Percentiles rank a stretch among this genome's conserved stretches.
These are phyloP conservation scores for Strigamia crassipes DNA, from an alignment of 2,888 invertebrate genomes.

Conservation along the genomic window DNA sequence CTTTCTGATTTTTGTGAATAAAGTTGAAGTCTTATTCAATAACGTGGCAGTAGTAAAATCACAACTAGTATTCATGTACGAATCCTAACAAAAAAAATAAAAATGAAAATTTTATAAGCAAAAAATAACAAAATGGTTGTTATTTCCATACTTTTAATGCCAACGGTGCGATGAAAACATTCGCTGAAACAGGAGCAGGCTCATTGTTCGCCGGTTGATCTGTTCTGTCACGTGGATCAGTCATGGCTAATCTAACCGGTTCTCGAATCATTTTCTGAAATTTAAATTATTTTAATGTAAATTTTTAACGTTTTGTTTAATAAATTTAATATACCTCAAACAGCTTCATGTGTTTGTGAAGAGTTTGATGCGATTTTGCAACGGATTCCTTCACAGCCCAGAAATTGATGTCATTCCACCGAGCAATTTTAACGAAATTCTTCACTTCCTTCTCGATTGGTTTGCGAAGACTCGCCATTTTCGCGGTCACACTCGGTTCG, in stretches of 20 bases:
- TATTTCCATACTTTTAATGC: not conserved
- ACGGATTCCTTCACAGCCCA: conserved; percentile 90
- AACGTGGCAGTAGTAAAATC: not conserved
- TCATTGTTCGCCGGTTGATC: conserved; percentile 10
- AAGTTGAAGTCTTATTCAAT: not conserved
- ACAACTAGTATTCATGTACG: not conserved
- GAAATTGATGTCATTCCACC: conserved; percentile 93
- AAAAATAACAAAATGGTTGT: not conserved
- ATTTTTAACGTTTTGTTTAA: not conserved
- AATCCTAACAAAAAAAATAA: not conserved
- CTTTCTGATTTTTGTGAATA: conserved; percentile 52
- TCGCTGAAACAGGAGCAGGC: not conserved
- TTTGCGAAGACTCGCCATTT: conserved; percentile 70
- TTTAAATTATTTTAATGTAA: not conserved
- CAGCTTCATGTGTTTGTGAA: conserved; percentile 84
- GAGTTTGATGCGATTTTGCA: conserved; percentile 81
- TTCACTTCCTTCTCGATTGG: conserved; percentile 91
- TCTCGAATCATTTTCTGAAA: conserved; percentile 8
- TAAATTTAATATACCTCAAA: conserved; percentile 57
- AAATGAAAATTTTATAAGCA: not conserved
- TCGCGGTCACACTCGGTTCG: conserved; percentile 66
- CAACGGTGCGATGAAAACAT: not conserved
- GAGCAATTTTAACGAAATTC: conserved; percentile 91
- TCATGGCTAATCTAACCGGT: not conserved
- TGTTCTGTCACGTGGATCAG: not conserved